Base-by-base conservation (phyloP, 2,888 invertebrate genomes). In the Hemithea aestivaria region DNA sequence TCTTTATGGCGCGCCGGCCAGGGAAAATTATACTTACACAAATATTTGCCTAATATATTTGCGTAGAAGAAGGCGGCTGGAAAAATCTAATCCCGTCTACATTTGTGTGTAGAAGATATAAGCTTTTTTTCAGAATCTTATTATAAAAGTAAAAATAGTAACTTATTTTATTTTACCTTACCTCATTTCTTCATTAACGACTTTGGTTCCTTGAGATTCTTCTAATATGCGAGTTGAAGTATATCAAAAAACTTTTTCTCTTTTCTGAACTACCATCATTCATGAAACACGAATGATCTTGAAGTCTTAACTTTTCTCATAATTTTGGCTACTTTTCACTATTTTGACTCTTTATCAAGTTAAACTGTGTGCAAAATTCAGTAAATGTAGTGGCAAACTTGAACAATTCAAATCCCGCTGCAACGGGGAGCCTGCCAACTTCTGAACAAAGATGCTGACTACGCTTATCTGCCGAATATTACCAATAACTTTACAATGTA, bases 331-430 rank as follows among this genome's bases (percentile, higher is more conserved):
- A 44, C 20, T 20, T 34, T 37, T 9, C 12, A 36, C 21, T 30
- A 34, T 32, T 34, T 40, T 34, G 40, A 43, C 56, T 52, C 50
- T 58, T 57, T 56, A 53, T 58, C 53, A 56, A 50, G 53, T 59
- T 59, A 47, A 61, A 61, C 58, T 54, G 56, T 48, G 59, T 57
- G 59, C 57, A 53, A 57, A 54, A 53, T 56, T 53, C 55, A 48
- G 53, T 53, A 50, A 58, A 56, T 57, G 57, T 57, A 52, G 48
- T 40, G 51, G 51, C 44, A 54, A 49, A 49, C 49, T 47, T 44
- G 34, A 42, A 40, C 49, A 40, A 48, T 49, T 52, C 45, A 47
- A 52, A 52, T 49, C 41, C 36, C 45, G 35, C 45, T 49, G 48
- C 46, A 45, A 43, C 33, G 34, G 28, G 27, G 39, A 45, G 45